phyloP scores from a whole-genome alignment of 2,888 invertebrate species.

The Anthrax anthrax region DNA sequence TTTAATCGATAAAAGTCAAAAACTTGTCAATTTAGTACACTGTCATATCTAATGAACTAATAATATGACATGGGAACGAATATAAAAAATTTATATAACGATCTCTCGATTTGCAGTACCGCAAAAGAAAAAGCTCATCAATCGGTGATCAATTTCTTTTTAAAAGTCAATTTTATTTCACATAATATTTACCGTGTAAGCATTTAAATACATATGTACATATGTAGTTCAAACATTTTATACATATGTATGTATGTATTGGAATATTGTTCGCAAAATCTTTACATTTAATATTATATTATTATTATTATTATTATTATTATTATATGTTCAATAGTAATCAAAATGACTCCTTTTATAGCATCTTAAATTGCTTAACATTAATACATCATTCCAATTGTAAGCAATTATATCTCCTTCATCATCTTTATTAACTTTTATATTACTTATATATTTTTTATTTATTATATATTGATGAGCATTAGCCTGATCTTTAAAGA shows the following conservation, averaged over 20 bases:
- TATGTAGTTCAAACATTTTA: no score
- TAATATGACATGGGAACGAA: constrained; percentile 8
- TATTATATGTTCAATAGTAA: not conserved
- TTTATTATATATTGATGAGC: no score
- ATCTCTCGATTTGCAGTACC: not conserved
- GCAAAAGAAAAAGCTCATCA: constrained; percentile 3
- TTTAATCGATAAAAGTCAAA: constrained; percentile 7
- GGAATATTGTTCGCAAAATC: no score
- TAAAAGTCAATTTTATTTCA: not conserved
- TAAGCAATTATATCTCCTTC: constrained; percentile 11
- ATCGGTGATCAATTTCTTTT: constrained; percentile 1
- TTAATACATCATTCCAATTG: constrained; percentile 10
- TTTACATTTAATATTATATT: no score
- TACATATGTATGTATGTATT: no score
- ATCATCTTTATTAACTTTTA: constrained; percentile 8
- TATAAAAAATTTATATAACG: constrained; percentile 5
- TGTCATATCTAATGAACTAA: constrained; percentile 7
- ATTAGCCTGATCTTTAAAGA: no score
- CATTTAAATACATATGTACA: no score
- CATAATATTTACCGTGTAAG: not conserved
- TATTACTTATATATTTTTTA: no score
- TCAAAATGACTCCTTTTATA: constrained; percentile 10
- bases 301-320: no score
- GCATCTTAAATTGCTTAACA: constrained; percentile 11
- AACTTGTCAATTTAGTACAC: constrained; percentile 7